Conservation (phyloP, 35 echinoderm and acorn worm species). For the Apostichopus californicus region DNA sequence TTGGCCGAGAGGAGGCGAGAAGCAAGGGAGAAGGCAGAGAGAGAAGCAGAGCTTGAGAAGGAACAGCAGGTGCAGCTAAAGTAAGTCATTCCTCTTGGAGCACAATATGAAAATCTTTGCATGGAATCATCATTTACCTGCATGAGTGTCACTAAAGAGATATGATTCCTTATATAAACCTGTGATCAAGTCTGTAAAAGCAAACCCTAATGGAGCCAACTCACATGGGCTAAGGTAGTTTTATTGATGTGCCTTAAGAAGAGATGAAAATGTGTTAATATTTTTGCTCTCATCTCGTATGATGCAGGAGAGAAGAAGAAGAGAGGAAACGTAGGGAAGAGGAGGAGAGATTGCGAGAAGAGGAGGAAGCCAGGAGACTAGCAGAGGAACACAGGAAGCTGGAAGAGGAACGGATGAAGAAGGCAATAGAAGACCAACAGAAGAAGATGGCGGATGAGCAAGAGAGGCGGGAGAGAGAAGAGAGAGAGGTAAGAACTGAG, state of each 20-base stretch:
- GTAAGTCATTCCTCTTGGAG: neutral
- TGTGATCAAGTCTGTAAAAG: too few species aligned
- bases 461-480: constrained; percentile 53
- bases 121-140: neutral
- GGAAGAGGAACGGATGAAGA: constrained; percentile 66
- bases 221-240: too few species aligned
- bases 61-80: constrained; percentile 45
- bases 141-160: too few species aligned
- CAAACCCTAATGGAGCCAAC: too few species aligned
- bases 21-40: constrained; percentile 65
- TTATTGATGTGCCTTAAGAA: too few species aligned
- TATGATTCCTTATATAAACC: too few species aligned
- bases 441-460: constrained; percentile 54
- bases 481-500: constrained; percentile 45
- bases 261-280: too few species aligned
- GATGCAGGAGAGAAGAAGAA: constrained; percentile 57
- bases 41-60: constrained; percentile 57
- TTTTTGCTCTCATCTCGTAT: too few species aligned
- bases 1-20: constrained; percentile 64
- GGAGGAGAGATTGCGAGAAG: constrained; percentile 56
- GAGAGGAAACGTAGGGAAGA: constrained; percentile 61
- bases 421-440: constrained; percentile 66
- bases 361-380: constrained; percentile 53
- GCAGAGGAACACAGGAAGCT: constrained; percentile 67
- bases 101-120: neutral